A percentile compares a stretch with the other conserved stretches of the same genome.
Evolutionary conservation across 2,797 vertebrate genomes (phyloP).

Genomic region (Siniperca scherzeri): DNA sequence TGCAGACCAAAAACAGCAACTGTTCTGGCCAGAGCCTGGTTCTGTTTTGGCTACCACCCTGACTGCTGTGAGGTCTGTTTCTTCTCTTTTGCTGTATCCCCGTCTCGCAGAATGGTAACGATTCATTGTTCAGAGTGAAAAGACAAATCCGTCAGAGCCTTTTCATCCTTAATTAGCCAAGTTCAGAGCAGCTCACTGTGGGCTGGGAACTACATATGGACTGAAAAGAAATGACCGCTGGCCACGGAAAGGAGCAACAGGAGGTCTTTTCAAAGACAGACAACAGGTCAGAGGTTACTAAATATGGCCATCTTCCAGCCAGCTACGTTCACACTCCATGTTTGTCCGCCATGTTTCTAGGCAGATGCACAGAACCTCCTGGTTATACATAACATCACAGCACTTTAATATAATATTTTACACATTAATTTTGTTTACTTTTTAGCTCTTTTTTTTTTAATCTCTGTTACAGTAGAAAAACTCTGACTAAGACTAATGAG

Average conservation of each 20-base stretch:
- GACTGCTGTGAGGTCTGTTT: constrained; percentile 40
- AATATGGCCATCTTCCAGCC: constrained; percentile 54
- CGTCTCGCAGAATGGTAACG: constrained; percentile 55
- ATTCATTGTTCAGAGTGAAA: constrained; percentile 72
- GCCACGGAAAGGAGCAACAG: constrained; percentile 60
- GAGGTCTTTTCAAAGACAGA: constrained; percentile 66
- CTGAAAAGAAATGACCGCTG: constrained; percentile 63
- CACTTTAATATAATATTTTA: constrained; percentile 1
- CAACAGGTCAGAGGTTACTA: constrained; percentile 74
- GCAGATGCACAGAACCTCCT: constrained; percentile 19
- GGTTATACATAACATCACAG: neutral
- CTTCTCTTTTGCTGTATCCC: constrained; percentile 25
- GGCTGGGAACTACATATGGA: constrained; percentile 73
- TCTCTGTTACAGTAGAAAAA: neutral
- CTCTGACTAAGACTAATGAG: constrained; percentile 9
- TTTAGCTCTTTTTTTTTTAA: neutral
- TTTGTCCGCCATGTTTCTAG: neutral
- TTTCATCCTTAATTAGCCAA: constrained; percentile 82
- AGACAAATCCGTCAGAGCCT: constrained; percentile 65
- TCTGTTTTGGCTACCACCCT: constrained; percentile 59
- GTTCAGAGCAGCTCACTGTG: constrained; percentile 73
- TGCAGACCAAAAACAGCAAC: constrained; percentile 71
- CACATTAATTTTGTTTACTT: neutral
- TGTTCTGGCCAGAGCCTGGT: constrained; percentile 52
- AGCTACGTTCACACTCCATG: constrained; percentile 41